Conservation (phyloP, 2,797 vertebrate species). For the Coilia nasus region DNA sequence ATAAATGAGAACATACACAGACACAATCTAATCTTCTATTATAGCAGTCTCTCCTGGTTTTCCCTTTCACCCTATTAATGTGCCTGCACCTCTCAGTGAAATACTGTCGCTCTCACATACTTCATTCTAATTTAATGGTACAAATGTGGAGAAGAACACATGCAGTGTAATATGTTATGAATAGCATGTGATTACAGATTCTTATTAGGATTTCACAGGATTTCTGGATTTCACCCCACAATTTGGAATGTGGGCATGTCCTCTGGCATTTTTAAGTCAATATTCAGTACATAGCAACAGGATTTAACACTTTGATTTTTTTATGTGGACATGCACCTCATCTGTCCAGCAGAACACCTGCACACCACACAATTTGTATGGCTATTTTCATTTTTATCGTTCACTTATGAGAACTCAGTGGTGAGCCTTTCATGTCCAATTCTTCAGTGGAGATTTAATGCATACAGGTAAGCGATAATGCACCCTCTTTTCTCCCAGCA, state of each 20-base stretch:
- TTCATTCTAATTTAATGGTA: constrained; percentile 50
- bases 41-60: constrained; percentile 57
- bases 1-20: constrained; percentile 38
- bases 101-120: constrained; percentile 49
- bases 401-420: constrained; percentile 35
- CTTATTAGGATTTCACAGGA: neutral
- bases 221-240: neutral
- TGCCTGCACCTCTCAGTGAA: constrained; percentile 51
- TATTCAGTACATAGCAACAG: neutral
- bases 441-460: constrained; percentile 36
- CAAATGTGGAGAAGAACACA: constrained; percentile 37
- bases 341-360: neutral
- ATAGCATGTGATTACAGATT: constrained; percentile 28
- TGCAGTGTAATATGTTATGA: constrained; percentile 38
- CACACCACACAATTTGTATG: neutral
- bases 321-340: neutral
- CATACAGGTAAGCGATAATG: constrained; percentile 60
- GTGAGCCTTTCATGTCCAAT: constrained; percentile 36
- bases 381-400: neutral
- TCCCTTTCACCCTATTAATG: constrained; percentile 55
- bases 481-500: constrained; percentile 32
- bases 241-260: neutral
- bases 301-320: neutral
- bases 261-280: neutral
- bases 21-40: constrained; percentile 61